Conservation (phyloP, 1,140 invertebrate genomes). For the Phthorimaea operculella region DNA sequence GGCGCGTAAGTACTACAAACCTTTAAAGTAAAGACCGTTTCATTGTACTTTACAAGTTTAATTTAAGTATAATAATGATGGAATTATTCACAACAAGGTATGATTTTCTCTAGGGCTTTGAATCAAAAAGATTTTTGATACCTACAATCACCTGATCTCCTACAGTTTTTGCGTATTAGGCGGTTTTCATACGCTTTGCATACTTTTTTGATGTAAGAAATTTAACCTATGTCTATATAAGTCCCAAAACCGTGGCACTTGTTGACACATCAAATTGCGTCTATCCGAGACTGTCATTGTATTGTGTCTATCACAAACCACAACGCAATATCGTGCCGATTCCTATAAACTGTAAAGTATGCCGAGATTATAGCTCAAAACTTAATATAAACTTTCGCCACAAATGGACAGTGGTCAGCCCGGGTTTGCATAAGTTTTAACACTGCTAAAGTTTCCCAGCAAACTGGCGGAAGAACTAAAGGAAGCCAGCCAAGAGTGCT, state of each 20-base stretch:
- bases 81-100: neutral
- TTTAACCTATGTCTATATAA: too few relatives aligned
- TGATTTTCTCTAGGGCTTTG: neutral
- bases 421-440: constrained; percentile 5
- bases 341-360: neutral
- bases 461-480: constrained; percentile 1
- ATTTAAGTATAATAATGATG: neutral
- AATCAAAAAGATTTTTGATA: too few relatives aligned
- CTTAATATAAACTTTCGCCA: constrained; percentile 1
- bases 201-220: too few relatives aligned
- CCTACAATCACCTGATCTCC: too few relatives aligned
- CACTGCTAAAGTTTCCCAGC: neutral
- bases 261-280: too few relatives aligned
- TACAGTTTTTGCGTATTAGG: too few relatives aligned
- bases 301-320: too few relatives aligned
- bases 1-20: constrained; percentile 81
- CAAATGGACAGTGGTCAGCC: constrained; percentile 4
- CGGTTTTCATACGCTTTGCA: too few relatives aligned
- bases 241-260: too few relatives aligned
- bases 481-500: constrained; percentile 2
- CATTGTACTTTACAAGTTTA: neutral
- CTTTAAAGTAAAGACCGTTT: neutral
- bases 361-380: neutral
- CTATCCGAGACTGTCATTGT: too few relatives aligned
- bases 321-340: too few relatives aligned